phyloP scores from a whole-genome alignment of 1,140 invertebrate genomes.

The Acromyrmex charruanus region DNA sequence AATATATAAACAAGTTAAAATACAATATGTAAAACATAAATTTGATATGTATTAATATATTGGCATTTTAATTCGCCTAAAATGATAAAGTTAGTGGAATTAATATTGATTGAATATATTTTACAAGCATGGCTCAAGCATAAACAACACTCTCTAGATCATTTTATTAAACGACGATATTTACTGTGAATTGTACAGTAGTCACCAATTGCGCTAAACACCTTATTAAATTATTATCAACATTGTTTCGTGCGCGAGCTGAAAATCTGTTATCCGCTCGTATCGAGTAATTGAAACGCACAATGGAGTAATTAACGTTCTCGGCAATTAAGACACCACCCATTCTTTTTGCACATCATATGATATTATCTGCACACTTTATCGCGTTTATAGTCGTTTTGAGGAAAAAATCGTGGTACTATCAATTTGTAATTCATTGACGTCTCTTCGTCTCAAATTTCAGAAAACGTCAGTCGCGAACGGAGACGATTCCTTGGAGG shows the following conservation, averaged over 20 bases:
- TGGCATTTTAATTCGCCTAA: background rate
- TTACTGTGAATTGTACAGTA: conserved; percentile 4
- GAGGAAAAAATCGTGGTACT: background rate
- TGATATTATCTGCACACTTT: conserved; percentile 49
- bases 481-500: conserved; percentile 32
- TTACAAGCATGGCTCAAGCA: background rate
- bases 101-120: background rate
- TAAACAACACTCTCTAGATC: background rate
- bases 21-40: background rate
- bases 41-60: background rate
- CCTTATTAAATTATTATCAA: conserved; percentile 56
- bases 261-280: conserved; percentile 21
- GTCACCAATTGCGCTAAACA: conserved; percentile 21
- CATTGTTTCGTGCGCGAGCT: conserved; percentile 25
- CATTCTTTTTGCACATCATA: conserved; percentile 59
- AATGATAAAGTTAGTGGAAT: background rate
- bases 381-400: background rate
- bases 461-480: conserved; percentile 24
- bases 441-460: conserved; percentile 54
- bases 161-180: background rate
- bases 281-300: conserved; percentile 53
- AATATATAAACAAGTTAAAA: background rate
- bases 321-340: conserved; percentile 52
- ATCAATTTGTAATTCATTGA: background rate
- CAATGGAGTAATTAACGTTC: conserved; percentile 64